These are phyloP conservation scores for Thalassophryne amazonica DNA, from an alignment of 2,797 vertebrate genomes.

Conservation along the genomic window DNA sequence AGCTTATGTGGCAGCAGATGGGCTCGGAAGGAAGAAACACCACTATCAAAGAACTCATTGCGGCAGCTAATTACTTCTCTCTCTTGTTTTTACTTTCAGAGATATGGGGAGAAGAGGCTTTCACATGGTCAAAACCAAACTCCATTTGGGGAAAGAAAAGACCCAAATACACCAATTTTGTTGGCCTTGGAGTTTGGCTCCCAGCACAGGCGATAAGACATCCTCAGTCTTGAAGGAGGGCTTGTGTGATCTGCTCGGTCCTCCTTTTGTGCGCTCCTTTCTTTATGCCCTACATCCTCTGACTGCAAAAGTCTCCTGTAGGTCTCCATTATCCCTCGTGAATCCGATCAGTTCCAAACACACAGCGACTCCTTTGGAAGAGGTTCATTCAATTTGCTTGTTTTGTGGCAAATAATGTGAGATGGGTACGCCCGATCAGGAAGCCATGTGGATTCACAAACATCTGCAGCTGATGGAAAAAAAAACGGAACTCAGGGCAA, in stretches of 20 bases:
- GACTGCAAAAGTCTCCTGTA: conserved; percentile 56
- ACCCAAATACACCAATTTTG: conserved; percentile 44
- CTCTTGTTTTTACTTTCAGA: conserved; percentile 42
- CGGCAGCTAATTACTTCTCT: conserved; percentile 48
- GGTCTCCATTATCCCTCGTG: conserved; percentile 56
- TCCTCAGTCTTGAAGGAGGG: conserved; percentile 42
- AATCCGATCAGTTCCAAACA: conserved; percentile 62
- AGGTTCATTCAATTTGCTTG: conserved; percentile 45
- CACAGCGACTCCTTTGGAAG: conserved; percentile 40
- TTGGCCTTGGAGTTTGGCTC: conserved; percentile 40
- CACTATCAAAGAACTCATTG: conserved; percentile 36
- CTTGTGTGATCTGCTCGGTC: conserved; percentile 41
- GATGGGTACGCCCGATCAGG: conserved; percentile 39
- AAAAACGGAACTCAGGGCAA: conserved; percentile 16
- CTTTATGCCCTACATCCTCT: conserved; percentile 61
- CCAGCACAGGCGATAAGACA: conserved; percentile 39
- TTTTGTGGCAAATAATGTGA: conserved; percentile 22
- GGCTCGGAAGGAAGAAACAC: conserved; percentile 60
- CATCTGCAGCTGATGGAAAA: conserved; percentile 62
- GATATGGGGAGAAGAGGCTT: conserved; percentile 56
- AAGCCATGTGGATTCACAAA: conserved; percentile 50
- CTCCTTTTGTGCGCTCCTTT: conserved; percentile 36
- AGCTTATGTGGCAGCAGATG: conserved; percentile 56
- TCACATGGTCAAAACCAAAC: conserved; percentile 32
- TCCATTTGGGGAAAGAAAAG: conserved; percentile 38